These are phyloP conservation scores for Pristionchus arcanus DNA, from an alignment of 2,888 invertebrate species.

Conservation along the genomic window DNA sequence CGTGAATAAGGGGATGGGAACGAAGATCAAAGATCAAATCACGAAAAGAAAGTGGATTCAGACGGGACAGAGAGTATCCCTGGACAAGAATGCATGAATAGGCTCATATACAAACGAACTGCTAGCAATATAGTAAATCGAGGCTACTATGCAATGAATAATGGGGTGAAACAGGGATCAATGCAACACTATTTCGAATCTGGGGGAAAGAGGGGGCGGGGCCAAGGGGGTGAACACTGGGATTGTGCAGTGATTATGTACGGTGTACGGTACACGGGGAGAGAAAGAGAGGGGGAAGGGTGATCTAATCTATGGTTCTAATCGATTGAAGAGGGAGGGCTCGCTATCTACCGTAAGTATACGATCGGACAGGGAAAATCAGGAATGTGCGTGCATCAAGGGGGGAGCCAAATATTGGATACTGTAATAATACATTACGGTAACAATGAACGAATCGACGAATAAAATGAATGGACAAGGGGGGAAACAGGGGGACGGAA, in stretches of 20 bases:
- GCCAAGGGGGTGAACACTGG: slow-evolving; percentile 36
- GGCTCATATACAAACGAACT: slow-evolving; percentile 45
- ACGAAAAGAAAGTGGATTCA: slow-evolving; percentile 31
- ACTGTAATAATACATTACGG: slow-evolving; percentile 26
- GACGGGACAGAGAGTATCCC: slow-evolving; percentile 22
- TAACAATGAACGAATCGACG: slow-evolving; percentile 4
- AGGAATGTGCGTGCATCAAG: slow-evolving; percentile 15
- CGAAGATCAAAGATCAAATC: slow-evolving; percentile 48
- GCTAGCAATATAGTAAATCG: slow-evolving; percentile 21
- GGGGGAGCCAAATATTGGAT: slow-evolving; percentile 24
- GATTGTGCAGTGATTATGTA: slow-evolving; percentile 47
- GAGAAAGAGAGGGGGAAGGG: slow-evolving; percentile 16
- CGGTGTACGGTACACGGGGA: slow-evolving; percentile 26
- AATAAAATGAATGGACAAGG: neutral
- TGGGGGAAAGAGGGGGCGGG: slow-evolving; percentile 3
- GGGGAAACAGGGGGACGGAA: neutral
- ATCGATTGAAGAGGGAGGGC: neutral
- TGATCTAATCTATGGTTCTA: slow-evolving; percentile 38
- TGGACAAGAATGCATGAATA: slow-evolving; percentile 48
- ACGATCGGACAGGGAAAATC: neutral
- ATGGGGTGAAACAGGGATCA: neutral
- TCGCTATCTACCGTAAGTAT: slow-evolving; percentile 22
- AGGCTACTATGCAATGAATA: slow-evolving; percentile 38
- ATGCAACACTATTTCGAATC: slow-evolving; percentile 12
- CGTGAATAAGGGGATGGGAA: neutral